phyloP scores from a whole-genome alignment of 2,888 invertebrate genomes.

The Caenorhabditis sp. region DNA sequence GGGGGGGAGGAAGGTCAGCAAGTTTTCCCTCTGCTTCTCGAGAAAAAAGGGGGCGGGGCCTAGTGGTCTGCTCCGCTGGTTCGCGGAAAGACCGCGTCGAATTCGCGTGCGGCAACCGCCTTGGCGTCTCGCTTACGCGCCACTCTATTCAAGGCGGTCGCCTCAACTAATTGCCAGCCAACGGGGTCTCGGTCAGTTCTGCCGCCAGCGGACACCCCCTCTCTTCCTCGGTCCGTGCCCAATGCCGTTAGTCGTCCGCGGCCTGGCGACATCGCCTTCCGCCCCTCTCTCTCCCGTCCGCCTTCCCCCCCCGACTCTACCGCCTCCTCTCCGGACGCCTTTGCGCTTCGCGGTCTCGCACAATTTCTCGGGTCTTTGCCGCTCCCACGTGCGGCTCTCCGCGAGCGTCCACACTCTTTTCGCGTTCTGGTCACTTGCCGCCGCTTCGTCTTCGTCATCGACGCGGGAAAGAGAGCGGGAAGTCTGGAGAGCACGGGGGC shows the following conservation, averaged over 20 bases:
- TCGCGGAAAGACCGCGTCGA: slow-evolving; percentile 1
- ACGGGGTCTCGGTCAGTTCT: slow-evolving; percentile 26
- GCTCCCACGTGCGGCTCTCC: slow-evolving; percentile 62
- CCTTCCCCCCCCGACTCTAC: slow-evolving; percentile 33
- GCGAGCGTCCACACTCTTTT: slow-evolving; percentile 60
- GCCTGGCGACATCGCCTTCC: slow-evolving; percentile 41
- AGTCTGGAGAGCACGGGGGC: slow-evolving; percentile 35
- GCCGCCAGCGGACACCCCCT: slow-evolving; percentile 34
- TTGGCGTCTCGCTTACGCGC: slow-evolving; percentile 44
- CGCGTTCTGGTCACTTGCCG: slow-evolving; percentile 53
- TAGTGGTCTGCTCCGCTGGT: slow-evolving; percentile 30
- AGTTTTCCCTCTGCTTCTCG: slow-evolving; percentile 37
- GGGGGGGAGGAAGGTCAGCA: slow-evolving; percentile 45
- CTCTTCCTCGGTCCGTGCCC: slow-evolving; percentile 8
- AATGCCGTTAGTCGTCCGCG: slow-evolving; percentile 34
- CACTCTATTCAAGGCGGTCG: slow-evolving; percentile 41
- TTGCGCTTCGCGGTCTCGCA: slow-evolving; percentile 49
- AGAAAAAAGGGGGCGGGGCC: slow-evolving; percentile 38
- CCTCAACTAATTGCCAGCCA: slow-evolving; percentile 46
- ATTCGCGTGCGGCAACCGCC: slow-evolving; percentile 29
- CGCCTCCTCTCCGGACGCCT: slow-evolving; percentile 47
- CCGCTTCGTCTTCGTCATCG: slow-evolving; percentile 63
- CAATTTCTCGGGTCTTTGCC: slow-evolving; percentile 42
- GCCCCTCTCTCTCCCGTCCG: slow-evolving; percentile 11
- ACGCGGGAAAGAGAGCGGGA: slow-evolving; percentile 47